A percentile compares a stretch with the other conserved stretches of the same genome.
Conservation (phyloP, 2,113 vertebrate genomes). For the Paramormyrops kingsleyae region DNA sequence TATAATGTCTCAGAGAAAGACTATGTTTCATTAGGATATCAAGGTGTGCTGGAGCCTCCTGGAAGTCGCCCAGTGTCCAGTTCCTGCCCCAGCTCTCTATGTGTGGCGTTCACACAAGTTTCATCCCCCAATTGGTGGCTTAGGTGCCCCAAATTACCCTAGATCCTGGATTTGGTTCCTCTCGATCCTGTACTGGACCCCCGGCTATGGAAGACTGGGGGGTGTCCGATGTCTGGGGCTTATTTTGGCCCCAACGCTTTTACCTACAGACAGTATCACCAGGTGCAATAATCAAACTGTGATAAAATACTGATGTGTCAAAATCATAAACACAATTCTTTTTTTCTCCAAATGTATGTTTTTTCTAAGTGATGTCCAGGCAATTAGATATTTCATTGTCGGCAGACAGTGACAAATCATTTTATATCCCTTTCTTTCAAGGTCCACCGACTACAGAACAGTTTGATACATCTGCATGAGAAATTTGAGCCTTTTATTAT, state of each 20-base stretch:
- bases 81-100: background rate
- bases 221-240: background rate
- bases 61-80: background rate
- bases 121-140: background rate
- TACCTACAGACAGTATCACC: background rate
- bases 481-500: slow-evolving; percentile 18
- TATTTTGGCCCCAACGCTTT: background rate
- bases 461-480: background rate
- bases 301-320: background rate
- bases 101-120: background rate
- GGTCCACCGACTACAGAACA: background rate
- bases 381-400: slow-evolving; percentile 5
- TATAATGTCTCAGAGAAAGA: background rate
- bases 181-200: background rate
- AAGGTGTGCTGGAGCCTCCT: background rate
- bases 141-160: background rate
- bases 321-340: background rate
- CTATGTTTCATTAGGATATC: background rate
- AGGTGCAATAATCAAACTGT: background rate
- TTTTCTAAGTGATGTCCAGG: background rate
- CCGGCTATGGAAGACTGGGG: background rate
- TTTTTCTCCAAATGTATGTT: background rate
- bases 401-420: background rate
- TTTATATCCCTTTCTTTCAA: background rate
- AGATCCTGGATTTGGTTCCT: background rate